These are phyloP conservation scores for Lepeophtheirus salmonis DNA, from an alignment of 1,140 invertebrate genomes.

Conservation along the genomic window DNA sequence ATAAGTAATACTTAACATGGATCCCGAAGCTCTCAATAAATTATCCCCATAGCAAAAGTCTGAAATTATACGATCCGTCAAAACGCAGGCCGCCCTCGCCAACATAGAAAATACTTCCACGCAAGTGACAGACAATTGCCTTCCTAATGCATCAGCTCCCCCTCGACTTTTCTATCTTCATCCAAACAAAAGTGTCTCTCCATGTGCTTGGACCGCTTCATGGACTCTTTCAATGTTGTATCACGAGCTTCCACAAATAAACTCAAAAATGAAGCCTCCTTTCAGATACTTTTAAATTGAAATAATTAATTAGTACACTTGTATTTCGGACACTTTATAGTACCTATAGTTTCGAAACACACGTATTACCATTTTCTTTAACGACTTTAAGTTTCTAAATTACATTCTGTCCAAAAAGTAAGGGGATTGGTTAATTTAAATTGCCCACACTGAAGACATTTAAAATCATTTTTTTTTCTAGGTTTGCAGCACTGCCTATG, in stretches of 20 bases:
- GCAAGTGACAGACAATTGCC: conserved; percentile 37
- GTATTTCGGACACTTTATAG: no score
- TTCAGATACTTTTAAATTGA: no score
- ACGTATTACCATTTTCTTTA: no score
- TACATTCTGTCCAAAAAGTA: no score
- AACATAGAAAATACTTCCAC: conserved; percentile 30
- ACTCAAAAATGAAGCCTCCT: conserved; percentile 25
- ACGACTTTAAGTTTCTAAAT: no score
- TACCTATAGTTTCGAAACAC: no score
- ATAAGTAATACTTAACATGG: no score
- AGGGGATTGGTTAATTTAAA: no score
- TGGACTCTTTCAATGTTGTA: conserved; percentile 33
- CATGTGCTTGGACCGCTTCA: conserved; percentile 35
- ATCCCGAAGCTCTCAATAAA: conserved; percentile 22
- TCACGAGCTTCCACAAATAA: conserved; percentile 29
- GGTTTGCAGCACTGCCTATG: no score
- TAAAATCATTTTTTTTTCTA: no score
- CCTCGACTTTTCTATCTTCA: conserved; percentile 30
- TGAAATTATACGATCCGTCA: conserved; percentile 33
- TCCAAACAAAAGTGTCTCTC: conserved; percentile 35
- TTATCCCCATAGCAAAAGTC: conserved; percentile 31
- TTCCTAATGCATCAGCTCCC: conserved; percentile 33
- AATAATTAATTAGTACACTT: no score
- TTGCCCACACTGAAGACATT: no score
- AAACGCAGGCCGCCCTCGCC: conserved; percentile 34